These are phyloP conservation scores for Henricia sp. DNA, from an alignment of 53 echinoderm and acorn worm species.

Conservation along the genomic window DNA sequence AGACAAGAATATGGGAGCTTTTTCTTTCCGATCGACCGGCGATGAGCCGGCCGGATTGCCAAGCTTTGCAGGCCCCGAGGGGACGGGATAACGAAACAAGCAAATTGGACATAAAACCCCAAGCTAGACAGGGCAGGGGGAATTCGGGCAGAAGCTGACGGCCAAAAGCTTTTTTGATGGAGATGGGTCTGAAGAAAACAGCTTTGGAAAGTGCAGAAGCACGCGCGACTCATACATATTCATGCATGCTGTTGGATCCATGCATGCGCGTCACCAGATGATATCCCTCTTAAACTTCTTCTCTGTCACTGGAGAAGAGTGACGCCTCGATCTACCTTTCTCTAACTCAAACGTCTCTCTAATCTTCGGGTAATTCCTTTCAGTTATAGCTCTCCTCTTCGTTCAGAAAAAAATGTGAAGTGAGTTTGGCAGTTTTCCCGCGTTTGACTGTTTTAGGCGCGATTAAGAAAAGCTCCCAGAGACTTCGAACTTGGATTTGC, in stretches of 20 bases:
- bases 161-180: slow-evolving; percentile 38
- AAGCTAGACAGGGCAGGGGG: slow-evolving; percentile 49
- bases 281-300: slow-evolving; percentile 3
- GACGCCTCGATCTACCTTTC: slow-evolving; percentile 32
- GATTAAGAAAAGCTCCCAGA: too few relatives aligned
- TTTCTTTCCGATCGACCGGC: slow-evolving; percentile 48
- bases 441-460: too few relatives aligned
- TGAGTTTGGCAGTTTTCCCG: too few relatives aligned
- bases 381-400: too few relatives aligned
- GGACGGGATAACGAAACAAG: slow-evolving; percentile 65
- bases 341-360: slow-evolving; percentile 16
- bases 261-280: too few relatives aligned
- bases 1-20: slow-evolving; percentile 47
- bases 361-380: slow-evolving; percentile 15
- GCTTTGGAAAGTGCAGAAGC: slow-evolving; percentile 54
- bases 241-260: slow-evolving; percentile 25
- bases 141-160: slow-evolving; percentile 44
- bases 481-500: too few relatives aligned
- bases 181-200: slow-evolving; percentile 4
- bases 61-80: slow-evolving; percentile 47
- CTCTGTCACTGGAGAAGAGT: slow-evolving; percentile 18
- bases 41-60: slow-evolving; percentile 50
- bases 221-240: slow-evolving; percentile 56
- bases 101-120: slow-evolving; percentile 66
- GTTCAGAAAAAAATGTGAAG: too few relatives aligned